Evolutionary conservation across 2,888 invertebrate species (phyloP).

Genomic region (Crematogaster levior): DNA sequence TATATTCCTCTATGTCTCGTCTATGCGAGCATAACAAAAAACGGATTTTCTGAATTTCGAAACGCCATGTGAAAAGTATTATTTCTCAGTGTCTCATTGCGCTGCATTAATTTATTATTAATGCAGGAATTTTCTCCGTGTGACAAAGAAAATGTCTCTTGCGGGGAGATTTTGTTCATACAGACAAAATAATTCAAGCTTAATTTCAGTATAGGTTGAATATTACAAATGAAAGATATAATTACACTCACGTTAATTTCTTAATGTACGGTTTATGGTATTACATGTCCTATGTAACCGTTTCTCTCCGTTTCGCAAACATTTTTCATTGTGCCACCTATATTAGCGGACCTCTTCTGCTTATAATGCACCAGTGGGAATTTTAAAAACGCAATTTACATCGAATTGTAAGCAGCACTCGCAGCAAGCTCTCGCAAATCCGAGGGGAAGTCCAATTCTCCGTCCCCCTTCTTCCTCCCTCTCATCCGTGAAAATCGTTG

Average conservation of each 20-base stretch:
- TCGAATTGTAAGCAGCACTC: conserved; percentile 42
- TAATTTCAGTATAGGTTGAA: neutral
- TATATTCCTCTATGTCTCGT: conserved; percentile 20
- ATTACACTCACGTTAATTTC: conserved; percentile 7
- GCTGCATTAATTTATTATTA: conserved; percentile 31
- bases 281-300: neutral
- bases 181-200: conserved; percentile 11
- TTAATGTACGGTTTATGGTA: neutral
- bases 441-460: conserved; percentile 9
- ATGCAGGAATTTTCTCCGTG: conserved; percentile 12
- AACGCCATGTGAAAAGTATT: neutral
- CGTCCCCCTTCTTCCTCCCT: neutral
- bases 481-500: conserved; percentile 17
- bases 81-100: neutral
- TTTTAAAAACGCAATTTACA: conserved; percentile 53
- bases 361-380: conserved; percentile 44
- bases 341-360: conserved; percentile 40
- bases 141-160: conserved; percentile 7
- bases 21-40: conserved; percentile 2
- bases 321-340: conserved; percentile 32
- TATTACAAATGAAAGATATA: conserved; percentile 8
- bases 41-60: conserved; percentile 26
- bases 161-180: neutral
- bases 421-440: conserved; percentile 31
- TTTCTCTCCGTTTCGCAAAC: conserved; percentile 2